Base-by-base conservation (phyloP, 1,140 invertebrate genomes). In the Sitophilus oryzae region DNA sequence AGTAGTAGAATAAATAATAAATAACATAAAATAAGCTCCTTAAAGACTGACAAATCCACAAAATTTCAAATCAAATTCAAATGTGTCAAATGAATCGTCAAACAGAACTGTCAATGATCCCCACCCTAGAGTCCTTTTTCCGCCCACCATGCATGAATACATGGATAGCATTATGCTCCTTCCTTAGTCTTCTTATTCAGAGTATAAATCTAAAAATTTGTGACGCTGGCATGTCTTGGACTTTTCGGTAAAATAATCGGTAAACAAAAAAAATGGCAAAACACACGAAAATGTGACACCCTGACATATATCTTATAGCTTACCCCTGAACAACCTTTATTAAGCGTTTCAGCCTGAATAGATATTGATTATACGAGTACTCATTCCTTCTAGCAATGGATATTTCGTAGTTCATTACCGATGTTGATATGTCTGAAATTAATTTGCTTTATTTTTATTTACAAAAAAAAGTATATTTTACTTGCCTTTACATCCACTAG, bases 321-420 rank as follows among this genome's bases (percentile, higher is more conserved):
- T 69, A 77, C 76, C 76, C 76, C 50, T 73, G 70, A 41, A 74
- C 71, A 15, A 62, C 61, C 61, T 70, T 67, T 44, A 76, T 73
- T 8, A 76, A 58, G 48, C 66, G 56, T 14, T 62, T 61, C 11
- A 66, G 52, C 43, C 68, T 35, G 37, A 63, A 64, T 50, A 70
- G 56, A 46, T 70, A 68, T 14, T 67, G 34, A n/a, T 67, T 63
- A 6, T 59, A 61, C 20, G 52, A 59, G 50, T 63, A 52, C 5
- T 58, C 50, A 34, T 62, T 50, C 56, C 62, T 35, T 56, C 60
- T 44, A 0, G 68, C 68, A 20, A 70, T 42, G n/a, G 62, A 64
- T 6, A 70, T 36, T 58, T 70, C 68, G 19, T 68, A 68, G 40
- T 65, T 64, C 34, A 68, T 59, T 16, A 64, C 48, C 2, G 61